Percentiles rank a stretch among this genome's conserved stretches.
Evolutionary conservation across 1,140 invertebrate genomes (phyloP).

Genomic region (Meloidogyne chitwoodi): DNA sequence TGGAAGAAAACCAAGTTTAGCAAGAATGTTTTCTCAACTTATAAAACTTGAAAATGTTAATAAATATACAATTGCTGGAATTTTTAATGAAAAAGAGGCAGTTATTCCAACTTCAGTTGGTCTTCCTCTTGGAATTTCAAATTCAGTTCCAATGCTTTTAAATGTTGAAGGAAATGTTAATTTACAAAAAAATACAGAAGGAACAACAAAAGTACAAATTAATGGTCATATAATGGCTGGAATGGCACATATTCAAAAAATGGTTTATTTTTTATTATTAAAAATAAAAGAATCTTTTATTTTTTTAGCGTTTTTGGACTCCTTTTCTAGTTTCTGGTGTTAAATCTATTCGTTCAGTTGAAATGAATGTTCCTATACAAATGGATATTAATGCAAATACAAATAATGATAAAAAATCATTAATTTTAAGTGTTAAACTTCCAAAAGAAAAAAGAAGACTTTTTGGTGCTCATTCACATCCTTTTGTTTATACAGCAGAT

Average conservation of each 20-base stretch:
- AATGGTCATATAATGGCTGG: slow-evolving; percentile 24
- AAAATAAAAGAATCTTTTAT: neutral
- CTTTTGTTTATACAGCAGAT: slow-evolving; percentile 36
- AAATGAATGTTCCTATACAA: slow-evolving; percentile 42
- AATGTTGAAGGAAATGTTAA: slow-evolving; percentile 37
- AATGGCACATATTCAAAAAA: slow-evolving; percentile 24
- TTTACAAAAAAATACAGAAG: neutral
- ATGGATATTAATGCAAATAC: slow-evolving; percentile 18
- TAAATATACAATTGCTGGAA: slow-evolving; percentile 15
- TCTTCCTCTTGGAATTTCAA: slow-evolving; percentile 37
- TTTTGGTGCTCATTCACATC: slow-evolving; percentile 30
- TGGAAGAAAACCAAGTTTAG: neutral
- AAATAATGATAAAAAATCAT: slow-evolving; percentile 25
- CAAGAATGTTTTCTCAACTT: neutral
- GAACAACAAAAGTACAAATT: slow-evolving; percentile 10
- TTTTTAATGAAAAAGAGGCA: slow-evolving; percentile 38
- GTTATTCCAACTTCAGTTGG: slow-evolving; percentile 44
- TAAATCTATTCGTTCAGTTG: slow-evolving; percentile 30
- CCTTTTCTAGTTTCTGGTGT: slow-evolving; percentile 38
- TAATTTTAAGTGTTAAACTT: slow-evolving; percentile 30
- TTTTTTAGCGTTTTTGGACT: slow-evolving; percentile 13
- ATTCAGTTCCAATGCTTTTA: slow-evolving; percentile 36
- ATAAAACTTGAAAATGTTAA: neutral
- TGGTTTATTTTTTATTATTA: slow-evolving; percentile 3
- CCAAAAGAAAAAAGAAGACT: slow-evolving; percentile 34